Conservation (phyloP, 2,888 invertebrate genomes). For the Andrena fulva region DNA sequence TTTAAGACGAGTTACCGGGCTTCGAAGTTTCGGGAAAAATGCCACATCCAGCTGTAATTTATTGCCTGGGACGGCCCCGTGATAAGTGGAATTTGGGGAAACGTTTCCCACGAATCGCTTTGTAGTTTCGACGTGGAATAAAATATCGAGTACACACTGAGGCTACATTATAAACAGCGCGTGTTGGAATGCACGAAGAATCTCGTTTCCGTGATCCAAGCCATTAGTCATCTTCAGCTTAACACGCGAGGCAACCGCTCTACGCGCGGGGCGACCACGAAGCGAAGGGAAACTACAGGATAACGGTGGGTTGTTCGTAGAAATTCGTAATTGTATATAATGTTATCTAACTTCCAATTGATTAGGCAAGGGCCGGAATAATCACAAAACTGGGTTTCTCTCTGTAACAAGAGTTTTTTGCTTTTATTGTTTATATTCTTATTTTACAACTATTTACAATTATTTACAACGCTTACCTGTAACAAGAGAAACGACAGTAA, state of each 20-base stretch:
- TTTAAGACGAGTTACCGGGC: background rate
- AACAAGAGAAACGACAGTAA: slow-evolving; percentile 9
- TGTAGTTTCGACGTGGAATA: background rate
- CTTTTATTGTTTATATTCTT: background rate
- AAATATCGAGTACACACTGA: background rate
- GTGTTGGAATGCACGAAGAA: slow-evolving; percentile 40
- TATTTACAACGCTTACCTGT: background rate
- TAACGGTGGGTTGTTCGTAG: background rate
- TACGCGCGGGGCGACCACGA: background rate
- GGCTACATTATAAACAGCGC: slow-evolving; percentile 20
- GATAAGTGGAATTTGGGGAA: too few relatives aligned
- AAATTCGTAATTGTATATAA: background rate
- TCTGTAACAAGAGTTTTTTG: background rate
- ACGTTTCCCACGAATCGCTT: background rate
- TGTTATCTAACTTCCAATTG: too few relatives aligned
- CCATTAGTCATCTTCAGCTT: slow-evolving; percentile 35
- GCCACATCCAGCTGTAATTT: background rate
- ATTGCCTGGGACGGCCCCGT: too few relatives aligned
- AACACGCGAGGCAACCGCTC: slow-evolving; percentile 13
- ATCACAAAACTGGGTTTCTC: slow-evolving; percentile 10
- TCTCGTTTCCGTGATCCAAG: slow-evolving; percentile 18
- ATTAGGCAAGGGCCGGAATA: background rate
- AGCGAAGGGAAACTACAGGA: slow-evolving; percentile 11
- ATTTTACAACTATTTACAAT: background rate
- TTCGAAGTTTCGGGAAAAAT: background rate